Evolutionary conservation across 1,140 invertebrate species (phyloP), one percentile per base, ranked within the genome.

Genomic region (Cydia strobilella): DNA sequence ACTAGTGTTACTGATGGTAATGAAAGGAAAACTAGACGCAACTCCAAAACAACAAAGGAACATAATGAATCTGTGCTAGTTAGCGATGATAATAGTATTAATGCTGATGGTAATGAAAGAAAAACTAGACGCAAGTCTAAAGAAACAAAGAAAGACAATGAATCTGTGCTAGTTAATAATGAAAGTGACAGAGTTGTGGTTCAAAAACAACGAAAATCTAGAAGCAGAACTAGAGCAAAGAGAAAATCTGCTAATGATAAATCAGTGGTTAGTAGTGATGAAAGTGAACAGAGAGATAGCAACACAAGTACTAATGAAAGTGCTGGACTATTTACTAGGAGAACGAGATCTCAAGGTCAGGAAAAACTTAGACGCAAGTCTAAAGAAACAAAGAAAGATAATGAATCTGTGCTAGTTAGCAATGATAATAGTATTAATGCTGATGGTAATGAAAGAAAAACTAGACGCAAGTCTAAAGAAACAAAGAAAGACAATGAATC

Each of bases 111-210:
- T 9, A 18, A 59, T 20, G 2, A 18, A 59, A 18, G 51, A 20
- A 59, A 59, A 59, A 10, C 54, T 59, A 59, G 54, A n/a, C 54
- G 54, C 7, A 23, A 3, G 20, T 59, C 20, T 51, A 51, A 18
- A 7, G 9, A 2, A 23, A 10, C 51, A n/a, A 54, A 54, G n/a
- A 7, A 59, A 23, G 9, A 59, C 23, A 12, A 23, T 10, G 7
- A 59, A 23, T 59, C 54, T 59, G 54, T 59, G n/a, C 20, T 23
- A 12, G 54, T 59, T 59, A 59, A 20, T 59, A 20, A 59, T 59
- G 54, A 59, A 3, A 54, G 51, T 54, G n/a, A 54, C 3, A 54
- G n/a, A 18, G 51, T 7, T 54, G 51, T 10, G 0, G n/a, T n/a
- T 54, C 42, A 45, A 45, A 45, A 48, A 48, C 45, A n/a, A 48